A percentile compares a stretch with the other conserved stretches of the same genome.
phyloP scores from a whole-genome alignment of 2,888 invertebrate genomes.

The Cheilosia impressa region DNA sequence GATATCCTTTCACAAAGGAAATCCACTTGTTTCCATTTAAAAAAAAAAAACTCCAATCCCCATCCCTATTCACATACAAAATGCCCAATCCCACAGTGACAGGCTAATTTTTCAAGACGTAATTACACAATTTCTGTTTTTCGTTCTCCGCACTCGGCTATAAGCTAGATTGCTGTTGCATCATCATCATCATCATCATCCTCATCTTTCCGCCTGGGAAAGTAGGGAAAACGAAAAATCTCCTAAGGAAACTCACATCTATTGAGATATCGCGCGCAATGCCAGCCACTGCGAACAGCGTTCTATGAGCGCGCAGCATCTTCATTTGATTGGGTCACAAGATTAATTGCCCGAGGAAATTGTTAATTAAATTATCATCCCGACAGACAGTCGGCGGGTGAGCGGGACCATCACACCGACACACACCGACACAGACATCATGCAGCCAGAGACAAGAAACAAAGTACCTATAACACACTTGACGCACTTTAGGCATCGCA shows the following conservation, averaged over 20 bases:
- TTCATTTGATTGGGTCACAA: constrained; percentile 76
- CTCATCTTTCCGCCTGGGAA: constrained; percentile 51
- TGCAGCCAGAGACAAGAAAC: constrained; percentile 18
- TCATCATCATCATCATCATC: constrained; percentile 52
- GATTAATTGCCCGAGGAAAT: constrained; percentile 82
- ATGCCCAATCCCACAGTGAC: constrained; percentile 70
- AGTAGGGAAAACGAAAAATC: constrained; percentile 25
- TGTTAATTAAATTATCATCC: constrained; percentile 81
- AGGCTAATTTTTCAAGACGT: constrained; percentile 74
- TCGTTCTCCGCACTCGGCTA: constrained; percentile 2
- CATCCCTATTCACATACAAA: constrained; percentile 29
- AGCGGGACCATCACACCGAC: constrained; percentile 31
- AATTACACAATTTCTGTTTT: constrained; percentile 52
- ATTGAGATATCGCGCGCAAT: constrained; percentile 62
- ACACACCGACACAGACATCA: not conserved
- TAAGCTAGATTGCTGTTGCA: constrained; percentile 34
- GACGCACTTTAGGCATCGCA: constrained; percentile 55
- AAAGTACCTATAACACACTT: constrained; percentile 55
- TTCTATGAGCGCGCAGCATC: constrained; percentile 53
- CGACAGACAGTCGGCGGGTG: constrained; percentile 72
- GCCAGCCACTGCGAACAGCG: constrained; percentile 34
- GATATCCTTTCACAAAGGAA: constrained; percentile 52
- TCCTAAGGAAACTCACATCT: constrained; percentile 9
- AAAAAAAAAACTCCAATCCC: not conserved
- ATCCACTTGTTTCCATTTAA: constrained; percentile 67